Evolutionary conservation across 2,888 invertebrate genomes (phyloP).

Genomic region (Lagria hirta): DNA sequence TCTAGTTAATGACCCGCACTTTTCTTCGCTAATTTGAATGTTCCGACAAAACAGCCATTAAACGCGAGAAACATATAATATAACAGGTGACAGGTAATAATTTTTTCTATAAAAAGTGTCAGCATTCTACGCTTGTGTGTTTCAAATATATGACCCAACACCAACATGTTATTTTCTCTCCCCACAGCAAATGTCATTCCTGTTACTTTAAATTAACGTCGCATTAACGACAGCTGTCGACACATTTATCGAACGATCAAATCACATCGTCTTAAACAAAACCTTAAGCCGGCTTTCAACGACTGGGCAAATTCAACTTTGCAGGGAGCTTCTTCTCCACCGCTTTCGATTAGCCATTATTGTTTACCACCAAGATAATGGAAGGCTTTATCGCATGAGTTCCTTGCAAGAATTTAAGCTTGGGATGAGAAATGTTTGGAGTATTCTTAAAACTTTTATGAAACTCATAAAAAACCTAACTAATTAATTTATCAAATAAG

Average conservation of each 20-base stretch:
- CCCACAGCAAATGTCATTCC: conserved; percentile 23
- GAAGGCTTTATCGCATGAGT: no score
- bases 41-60: conserved; percentile 16
- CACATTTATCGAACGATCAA: conserved; percentile 29
- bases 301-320: conserved; percentile 17
- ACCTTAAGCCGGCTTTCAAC: conserved; percentile 27
- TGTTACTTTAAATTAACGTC: conserved; percentile 32
- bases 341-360: conserved; percentile 39
- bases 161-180: conserved; percentile 17
- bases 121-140: conserved; percentile 18
- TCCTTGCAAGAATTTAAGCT: no score
- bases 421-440: no score
- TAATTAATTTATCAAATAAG: no score
- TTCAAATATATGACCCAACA: conserved; percentile 19
- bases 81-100: conserved; percentile 24
- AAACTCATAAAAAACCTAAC: no score
- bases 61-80: conserved; percentile 26
- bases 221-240: conserved; percentile 31
- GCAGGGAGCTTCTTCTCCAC: conserved; percentile 30
- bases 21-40: conserved; percentile 6
- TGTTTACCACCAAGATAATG: no score
- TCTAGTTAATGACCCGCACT: conserved; percentile 14
- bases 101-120: conserved; percentile 22
- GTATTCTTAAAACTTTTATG: no score
- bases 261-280: conserved; percentile 33